These are phyloP conservation scores for Sialis lutaria DNA, from an alignment of 2,888 invertebrate species.

Conservation along the genomic window DNA sequence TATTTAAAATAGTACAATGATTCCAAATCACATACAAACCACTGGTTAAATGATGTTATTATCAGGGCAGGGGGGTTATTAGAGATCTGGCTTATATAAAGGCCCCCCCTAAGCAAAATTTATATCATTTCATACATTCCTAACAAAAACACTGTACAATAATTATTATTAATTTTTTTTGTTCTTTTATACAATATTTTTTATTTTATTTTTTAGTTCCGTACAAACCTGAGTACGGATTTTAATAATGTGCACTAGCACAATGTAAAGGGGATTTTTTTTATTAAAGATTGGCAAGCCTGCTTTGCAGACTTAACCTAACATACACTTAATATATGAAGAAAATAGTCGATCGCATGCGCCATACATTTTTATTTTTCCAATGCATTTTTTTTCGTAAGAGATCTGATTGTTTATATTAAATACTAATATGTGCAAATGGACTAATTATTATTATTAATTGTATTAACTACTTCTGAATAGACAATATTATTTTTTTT, in stretches of 20 bases:
- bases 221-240: neutral
- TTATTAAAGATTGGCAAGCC: neutral
- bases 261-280: neutral
- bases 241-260: neutral
- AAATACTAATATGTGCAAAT: too few species aligned
- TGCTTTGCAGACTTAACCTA: neutral
- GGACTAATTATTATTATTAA: too few species aligned
- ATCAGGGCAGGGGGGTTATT: neutral
- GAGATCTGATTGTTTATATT: neutral
- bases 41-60: neutral
- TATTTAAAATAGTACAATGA: neutral
- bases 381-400: neutral
- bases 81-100: neutral
- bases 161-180: conserved; percentile 6
- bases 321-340: neutral
- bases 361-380: neutral
- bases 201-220: conserved; percentile 4
- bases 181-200: conserved; percentile 7
- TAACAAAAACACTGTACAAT: conserved; percentile 9
- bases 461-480: too few species aligned
- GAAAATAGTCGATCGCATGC: neutral
- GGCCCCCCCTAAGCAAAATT: neutral
- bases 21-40: neutral
- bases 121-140: conserved; percentile 5
- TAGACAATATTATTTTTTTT: too few species aligned